phyloP scores from a whole-genome alignment of 1,140 invertebrate species.

The Lutraria rhynchaena region DNA sequence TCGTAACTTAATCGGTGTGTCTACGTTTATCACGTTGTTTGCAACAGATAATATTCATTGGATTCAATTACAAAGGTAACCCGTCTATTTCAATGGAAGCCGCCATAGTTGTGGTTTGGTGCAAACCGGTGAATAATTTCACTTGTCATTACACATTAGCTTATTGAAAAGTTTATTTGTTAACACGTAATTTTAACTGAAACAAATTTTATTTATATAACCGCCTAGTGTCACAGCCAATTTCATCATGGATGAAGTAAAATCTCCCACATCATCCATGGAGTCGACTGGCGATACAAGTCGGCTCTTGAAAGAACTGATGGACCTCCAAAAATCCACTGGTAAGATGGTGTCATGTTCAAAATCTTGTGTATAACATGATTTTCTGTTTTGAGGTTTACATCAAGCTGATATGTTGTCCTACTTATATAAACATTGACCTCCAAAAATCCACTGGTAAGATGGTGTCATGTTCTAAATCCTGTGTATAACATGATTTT shows the following conservation, averaged over 20 bases:
- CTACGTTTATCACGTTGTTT: too few species aligned
- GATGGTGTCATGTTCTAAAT: not conserved
- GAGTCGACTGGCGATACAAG: conserved; percentile 66
- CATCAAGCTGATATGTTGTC: too few species aligned
- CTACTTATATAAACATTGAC: too few species aligned
- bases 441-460: conserved; percentile 64
- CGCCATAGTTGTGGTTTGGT: conserved; percentile 14
- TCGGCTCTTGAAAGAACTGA: conserved; percentile 66
- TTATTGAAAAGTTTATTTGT: not conserved
- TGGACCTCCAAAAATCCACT: conserved; percentile 64
- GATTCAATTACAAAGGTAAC: not conserved
- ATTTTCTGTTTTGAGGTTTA: too few species aligned
- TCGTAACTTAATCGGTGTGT: too few species aligned
- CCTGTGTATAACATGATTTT: too few species aligned
- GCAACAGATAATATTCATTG: too few species aligned
- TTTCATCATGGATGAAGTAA: conserved; percentile 49
- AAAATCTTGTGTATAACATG: too few species aligned
- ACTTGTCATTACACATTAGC: not conserved
- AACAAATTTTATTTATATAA: not conserved
- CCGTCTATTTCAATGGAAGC: conserved; percentile 51
- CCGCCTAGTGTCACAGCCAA: not conserved
- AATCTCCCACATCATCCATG: conserved; percentile 59
- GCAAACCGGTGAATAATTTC: not conserved
- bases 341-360: conserved; percentile 26
- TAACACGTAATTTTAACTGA: not conserved